Evolutionary conservation across 2,888 invertebrate species (phyloP), one percentile per base, ranked within the genome.

Genomic region (Drosophila trichaetosa): DNA sequence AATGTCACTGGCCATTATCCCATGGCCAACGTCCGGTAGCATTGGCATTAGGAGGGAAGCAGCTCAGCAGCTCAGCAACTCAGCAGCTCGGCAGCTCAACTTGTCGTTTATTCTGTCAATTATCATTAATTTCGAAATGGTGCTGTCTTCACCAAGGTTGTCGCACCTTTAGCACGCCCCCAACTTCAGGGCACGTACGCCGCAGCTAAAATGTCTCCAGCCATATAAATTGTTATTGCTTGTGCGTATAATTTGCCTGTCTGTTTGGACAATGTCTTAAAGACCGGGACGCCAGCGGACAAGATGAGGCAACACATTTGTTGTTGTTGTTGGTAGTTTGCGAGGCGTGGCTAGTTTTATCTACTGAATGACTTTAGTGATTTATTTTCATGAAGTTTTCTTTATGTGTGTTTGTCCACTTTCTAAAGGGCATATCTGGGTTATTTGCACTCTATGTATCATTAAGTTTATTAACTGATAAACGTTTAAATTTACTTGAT

Each of bases 101-200:
- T 87, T 91, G 90, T 90, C 90, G 82, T 90, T 90, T 89, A 82
- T 83, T 87, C 80, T 91, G 90, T 91, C 90, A 90, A 90, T 91
- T 90, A 91, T 80, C 89, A 83, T 91, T 91, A 86, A 88, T 89
- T 86, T 84, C 76, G 75, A 80, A 87, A 89, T 73, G 82, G 75
- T 87, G 56, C 71, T 86, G 84, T 81, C 89, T 77, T 68, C 72
- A 56, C 71, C 65, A 76, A 73, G 74, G 76, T 73, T 82, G 75
- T 75, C 76, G 80, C 82, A 87, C 84, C 87, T 80, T 84, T 72
- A 66, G 69, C 69, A 63, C 42, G 62, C 62, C 53, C 24, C 53
- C 61, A 54, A 64, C 64, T 46, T 27, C 24, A 38, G 29, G 61
- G 42, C 78, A 79, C 76, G 77, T 79, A 64, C 75, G 61, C 53